phyloP scores from a whole-genome alignment of 2,888 invertebrate species.

The Drosophila mulleri region DNA sequence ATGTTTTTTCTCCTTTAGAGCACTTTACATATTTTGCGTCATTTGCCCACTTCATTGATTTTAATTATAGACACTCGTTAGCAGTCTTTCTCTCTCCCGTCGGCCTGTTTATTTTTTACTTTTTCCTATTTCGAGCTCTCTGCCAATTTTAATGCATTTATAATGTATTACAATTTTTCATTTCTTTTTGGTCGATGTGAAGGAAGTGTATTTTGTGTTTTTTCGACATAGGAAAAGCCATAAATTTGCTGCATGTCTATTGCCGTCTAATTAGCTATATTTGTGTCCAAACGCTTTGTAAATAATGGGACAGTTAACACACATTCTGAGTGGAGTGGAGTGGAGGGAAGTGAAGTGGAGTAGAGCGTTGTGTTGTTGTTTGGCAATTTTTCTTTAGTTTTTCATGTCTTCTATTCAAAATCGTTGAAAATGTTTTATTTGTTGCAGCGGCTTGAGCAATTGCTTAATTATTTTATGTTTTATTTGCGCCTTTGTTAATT shows the following conservation, averaged over 20 bases:
- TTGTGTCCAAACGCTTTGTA: conserved; percentile 17
- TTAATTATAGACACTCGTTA: conserved; percentile 24
- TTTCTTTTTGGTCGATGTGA: conserved; percentile 6
- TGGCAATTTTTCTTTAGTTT: conserved; percentile 38
- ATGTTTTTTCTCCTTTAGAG: neutral
- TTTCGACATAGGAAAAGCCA: conserved; percentile 14
- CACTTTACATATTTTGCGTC: neutral
- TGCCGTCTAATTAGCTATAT: conserved; percentile 16
- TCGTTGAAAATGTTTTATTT: conserved; percentile 30
- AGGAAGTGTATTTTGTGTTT: conserved; percentile 6
- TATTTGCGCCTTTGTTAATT: conserved; percentile 67
- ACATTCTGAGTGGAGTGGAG: conserved; percentile 30
- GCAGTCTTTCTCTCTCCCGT: conserved; percentile 15
- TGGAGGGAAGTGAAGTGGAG: neutral
- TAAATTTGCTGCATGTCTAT: conserved; percentile 21
- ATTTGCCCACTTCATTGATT: conserved; percentile 24
- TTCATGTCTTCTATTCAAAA: conserved; percentile 34
- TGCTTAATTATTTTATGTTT: conserved; percentile 53
- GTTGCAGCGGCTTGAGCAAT: conserved; percentile 40
- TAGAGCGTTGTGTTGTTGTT: conserved; percentile 2
- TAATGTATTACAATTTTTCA: conserved; percentile 25
- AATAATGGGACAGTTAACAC: conserved; percentile 43
- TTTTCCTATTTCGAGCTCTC: conserved; percentile 14
- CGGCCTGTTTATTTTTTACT: conserved; percentile 12
- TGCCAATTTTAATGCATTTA: conserved; percentile 33